Base-by-base conservation (phyloP, 2,113 vertebrate species). In the Vanacampus margaritifer region DNA sequence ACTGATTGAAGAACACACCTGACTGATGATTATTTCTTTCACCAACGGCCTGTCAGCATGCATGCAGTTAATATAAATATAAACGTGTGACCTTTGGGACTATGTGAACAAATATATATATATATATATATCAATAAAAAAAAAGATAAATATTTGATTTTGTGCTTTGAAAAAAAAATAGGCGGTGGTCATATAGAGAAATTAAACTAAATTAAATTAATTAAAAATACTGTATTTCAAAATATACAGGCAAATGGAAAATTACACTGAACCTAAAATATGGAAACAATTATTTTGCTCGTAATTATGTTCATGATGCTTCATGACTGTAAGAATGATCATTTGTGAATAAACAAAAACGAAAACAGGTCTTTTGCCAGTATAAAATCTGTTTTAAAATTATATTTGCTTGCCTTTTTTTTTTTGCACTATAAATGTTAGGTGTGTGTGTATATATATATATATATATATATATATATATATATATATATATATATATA, bases 1-100 rank as follows among this genome's bases (percentile, higher is more conserved):
- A 89, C 79, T 85, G 88, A 88, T 85, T 59, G 70, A 68, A 32
- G 84, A 85, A 71, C 72, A 67, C 79, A 83, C 77, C 79, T 74
- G 82, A 81, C n/a, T 82, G 76, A 83, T 83, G 78, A 46, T 66
- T 73, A 71, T 79, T 82, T 72, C 62, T 76, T 81, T 68, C 60
- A n/a, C 69, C 41, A 76, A 76, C 71, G 73, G 57, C 66, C 62
- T 67, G 73, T 82, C 79, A 74, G 17, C 75, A 71, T 73, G 46
- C 26, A 32, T 14, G 35, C 57, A 79, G 80, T 73, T 17, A 21
- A 60, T 37, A 48, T 41, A 65, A 73, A 60, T 45, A 24, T 36
- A 21, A 48, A 41, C 32, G 19, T 16, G 32, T 41, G n/a, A 43
- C 43, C 1, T 58, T 70, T 68, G 12, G 60, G 35, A 41, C n/a